phyloP scores from a whole-genome alignment of 2,797 vertebrate species.

The Euphonia xanthogaster region DNA sequence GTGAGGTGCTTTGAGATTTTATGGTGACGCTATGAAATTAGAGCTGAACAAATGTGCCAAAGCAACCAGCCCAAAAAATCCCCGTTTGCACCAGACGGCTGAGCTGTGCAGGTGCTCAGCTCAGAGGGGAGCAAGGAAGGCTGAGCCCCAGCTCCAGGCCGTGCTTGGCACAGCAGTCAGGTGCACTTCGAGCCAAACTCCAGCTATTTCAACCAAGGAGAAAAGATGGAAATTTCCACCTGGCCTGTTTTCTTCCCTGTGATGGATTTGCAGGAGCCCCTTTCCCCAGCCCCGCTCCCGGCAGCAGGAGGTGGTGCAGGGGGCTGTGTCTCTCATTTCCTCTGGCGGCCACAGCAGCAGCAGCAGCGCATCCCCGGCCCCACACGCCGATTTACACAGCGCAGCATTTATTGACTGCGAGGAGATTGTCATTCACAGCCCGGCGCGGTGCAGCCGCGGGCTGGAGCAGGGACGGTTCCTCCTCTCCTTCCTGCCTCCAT shows the following conservation, averaged over 20 bases:
- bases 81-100: neutral
- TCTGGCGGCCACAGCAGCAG: neutral
- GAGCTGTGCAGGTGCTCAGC: neutral
- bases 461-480: neutral
- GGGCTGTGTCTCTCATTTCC: neutral
- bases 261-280: neutral
- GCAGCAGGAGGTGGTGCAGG: neutral
- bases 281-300: neutral
- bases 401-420: neutral
- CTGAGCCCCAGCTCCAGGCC: neutral
- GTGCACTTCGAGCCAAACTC: neutral
- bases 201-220: neutral
- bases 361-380: neutral
- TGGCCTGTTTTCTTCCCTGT: neutral
- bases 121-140: neutral
- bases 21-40: fast-evolving
- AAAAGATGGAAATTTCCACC: constrained; percentile 45
- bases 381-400: neutral
- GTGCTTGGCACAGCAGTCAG: neutral
- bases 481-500: neutral
- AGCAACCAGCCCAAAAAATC: neutral
- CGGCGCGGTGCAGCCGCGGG: neutral
- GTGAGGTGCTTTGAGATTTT: neutral
- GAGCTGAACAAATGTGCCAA: neutral
- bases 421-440: constrained; percentile 7